Evolutionary conservation across 2,888 invertebrate species (phyloP), one percentile per base, ranked within the genome.

Genomic region (Drosophila helvetica): DNA sequence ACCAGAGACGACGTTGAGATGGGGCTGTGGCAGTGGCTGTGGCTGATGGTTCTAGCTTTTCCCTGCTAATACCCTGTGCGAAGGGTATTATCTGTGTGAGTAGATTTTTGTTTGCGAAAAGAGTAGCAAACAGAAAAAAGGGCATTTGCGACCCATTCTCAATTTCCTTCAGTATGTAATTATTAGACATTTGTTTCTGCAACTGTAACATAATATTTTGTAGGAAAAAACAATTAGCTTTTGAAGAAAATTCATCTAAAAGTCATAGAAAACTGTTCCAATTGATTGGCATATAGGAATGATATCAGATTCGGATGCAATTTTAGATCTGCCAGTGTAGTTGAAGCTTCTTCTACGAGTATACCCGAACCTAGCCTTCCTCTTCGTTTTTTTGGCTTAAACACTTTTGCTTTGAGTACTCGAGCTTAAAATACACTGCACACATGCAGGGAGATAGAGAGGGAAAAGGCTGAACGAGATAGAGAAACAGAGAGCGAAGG

Each of bases 361-460:
- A 38, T n/a, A 7, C n/a, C 38, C 15, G 7, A 38, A 7, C n/a
- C n/a, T 15, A 38, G n/a, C 38, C 38, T 38, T n/a, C 2, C 38
- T 43, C 27, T 48, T 54, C 47, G 43, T 63, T 69, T 69, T 68
- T 74, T 71, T 77, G 68, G 73, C 78, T 86, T 81, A 79, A 88
- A 86, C 79, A 84, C 79, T 86, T 81, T 82, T 65, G 61, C 74
- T 74, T 74, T 79, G 74, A 80, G 84, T 78, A 74, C 71, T 74
- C 70, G 58, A 73, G 81, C 85, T 84, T 76, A 81, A 85, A 88
- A 88, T 84, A 79, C 73, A 80, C 74, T 71, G 57, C 60, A 62
- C 57, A 57, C 64, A 70, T 50, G 38, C 48, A 50, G 56, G 52
- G 55, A 52, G 60, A 53, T 55, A 33, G 53, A 8, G 58, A 17